A percentile compares a stretch with the other conserved stretches of the same genome.
phyloP scores from a whole-genome alignment of 1,140 invertebrate species.

The Steinernema feltiae region DNA sequence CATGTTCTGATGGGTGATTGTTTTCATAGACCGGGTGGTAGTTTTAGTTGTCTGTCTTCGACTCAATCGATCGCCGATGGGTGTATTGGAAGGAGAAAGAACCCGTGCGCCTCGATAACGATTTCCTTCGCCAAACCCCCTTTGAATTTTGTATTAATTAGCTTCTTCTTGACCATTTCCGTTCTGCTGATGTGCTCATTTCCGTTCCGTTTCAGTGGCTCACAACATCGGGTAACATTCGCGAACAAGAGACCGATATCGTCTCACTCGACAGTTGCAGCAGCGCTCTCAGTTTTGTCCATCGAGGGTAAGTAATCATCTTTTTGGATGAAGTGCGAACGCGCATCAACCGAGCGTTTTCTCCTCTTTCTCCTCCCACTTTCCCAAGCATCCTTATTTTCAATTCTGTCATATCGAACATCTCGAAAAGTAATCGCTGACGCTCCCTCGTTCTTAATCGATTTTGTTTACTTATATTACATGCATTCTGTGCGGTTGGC shows the following conservation, averaged over 20 bases:
- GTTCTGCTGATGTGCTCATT: neutral
- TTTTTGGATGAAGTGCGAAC: neutral
- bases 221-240: constrained; percentile 1
- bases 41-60: neutral
- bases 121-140: neutral
- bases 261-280: constrained; percentile 9
- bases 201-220: neutral
- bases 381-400: neutral
- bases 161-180: neutral
- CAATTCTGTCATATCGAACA: neutral
- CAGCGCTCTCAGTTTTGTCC: constrained; percentile 8
- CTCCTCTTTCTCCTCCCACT: neutral
- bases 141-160: neutral
- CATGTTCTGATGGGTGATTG: constrained; percentile 9
- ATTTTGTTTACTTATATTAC: neutral
- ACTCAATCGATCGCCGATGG: neutral
- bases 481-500: no score
- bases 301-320: neutral
- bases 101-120: constrained; percentile 2
- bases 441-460: neutral
- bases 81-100: neutral
- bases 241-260: constrained; percentile 6
- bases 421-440: neutral
- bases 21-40: neutral
- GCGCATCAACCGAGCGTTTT: neutral